A percentile compares a stretch with the other conserved stretches of the same genome.
phyloP scores from a whole-genome alignment of 1,140 invertebrate genomes.

The Chironomus striatipennis region DNA sequence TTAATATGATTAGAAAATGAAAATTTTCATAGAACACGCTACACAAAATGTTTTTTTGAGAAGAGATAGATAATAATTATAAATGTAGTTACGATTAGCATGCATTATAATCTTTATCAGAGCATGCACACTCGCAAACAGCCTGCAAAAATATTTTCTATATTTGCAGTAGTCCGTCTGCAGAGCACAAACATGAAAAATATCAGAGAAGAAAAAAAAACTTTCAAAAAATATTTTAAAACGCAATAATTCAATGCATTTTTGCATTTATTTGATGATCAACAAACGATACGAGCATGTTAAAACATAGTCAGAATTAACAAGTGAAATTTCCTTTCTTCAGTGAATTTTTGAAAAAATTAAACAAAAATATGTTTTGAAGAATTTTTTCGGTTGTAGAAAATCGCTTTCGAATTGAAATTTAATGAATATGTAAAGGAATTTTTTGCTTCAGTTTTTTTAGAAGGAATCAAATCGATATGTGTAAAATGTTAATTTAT shows the following conservation, averaged over 20 bases:
- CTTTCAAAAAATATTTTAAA: not conserved
- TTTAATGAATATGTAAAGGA: too few relatives aligned
- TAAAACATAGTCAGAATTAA: not conserved
- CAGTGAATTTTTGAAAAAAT: not conserved
- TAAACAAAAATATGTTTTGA: too few relatives aligned
- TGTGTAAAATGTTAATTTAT: too few relatives aligned
- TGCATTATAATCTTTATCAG: not conserved
- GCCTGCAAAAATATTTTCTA: too few relatives aligned
- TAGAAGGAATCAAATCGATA: too few relatives aligned
- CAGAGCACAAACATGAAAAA: too few relatives aligned
- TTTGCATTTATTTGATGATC: not conserved
- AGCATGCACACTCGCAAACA: not conserved
- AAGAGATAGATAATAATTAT: slow-evolving; percentile 1
- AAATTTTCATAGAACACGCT: not conserved
- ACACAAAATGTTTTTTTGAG: not conserved
- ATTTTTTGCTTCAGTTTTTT: too few relatives aligned
- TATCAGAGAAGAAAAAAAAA: not conserved
- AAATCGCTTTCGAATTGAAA: too few relatives aligned
- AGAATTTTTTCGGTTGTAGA: too few relatives aligned
- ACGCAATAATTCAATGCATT: not conserved
- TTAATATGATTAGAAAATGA: slow-evolving; percentile 11
- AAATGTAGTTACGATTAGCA: not conserved
- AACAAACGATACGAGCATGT: not conserved
- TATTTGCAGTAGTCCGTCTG: too few relatives aligned
- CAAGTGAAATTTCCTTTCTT: not conserved